Evolutionary conservation across 92 coral and sea anemone genomes (phyloP).

Genomic region (Isaurus tuberculatus): DNA sequence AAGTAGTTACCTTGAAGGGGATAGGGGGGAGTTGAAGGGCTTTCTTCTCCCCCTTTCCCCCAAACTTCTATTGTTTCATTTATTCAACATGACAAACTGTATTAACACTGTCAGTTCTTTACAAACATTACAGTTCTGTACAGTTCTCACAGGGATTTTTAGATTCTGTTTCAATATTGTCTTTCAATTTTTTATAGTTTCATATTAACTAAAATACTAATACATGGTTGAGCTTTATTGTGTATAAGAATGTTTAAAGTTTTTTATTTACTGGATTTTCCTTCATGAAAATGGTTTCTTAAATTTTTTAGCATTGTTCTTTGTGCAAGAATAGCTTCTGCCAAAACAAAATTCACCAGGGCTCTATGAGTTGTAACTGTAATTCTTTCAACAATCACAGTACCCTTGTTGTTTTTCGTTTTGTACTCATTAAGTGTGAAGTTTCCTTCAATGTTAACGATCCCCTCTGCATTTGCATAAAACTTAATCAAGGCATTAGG

Average conservation of each 20-base stretch:
- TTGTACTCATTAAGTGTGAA: slow-evolving; percentile 28
- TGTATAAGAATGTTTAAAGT: neutral
- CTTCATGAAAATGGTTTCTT: slow-evolving; percentile 6
- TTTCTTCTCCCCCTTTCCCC: no score
- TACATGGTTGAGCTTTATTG: no score
- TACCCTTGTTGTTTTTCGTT: neutral
- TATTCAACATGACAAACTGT: no score
- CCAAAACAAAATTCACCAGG: slow-evolving; percentile 23
- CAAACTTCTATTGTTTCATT: no score
- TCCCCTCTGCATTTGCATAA: slow-evolving; percentile 34
- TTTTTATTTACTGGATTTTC: neutral
- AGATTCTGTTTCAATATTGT: no score
- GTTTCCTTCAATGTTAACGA: slow-evolving; percentile 5
- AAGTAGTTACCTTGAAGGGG: no score
- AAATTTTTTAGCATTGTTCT: slow-evolving; percentile 28
- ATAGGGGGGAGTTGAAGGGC: no score
- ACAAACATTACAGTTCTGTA: no score
- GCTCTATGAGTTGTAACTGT: slow-evolving; percentile 37
- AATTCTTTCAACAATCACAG: slow-evolving; percentile 17
- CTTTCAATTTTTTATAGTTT: no score
- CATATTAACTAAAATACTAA: no score
- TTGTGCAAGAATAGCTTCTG: slow-evolving; percentile 33
- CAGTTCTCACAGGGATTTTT: no score
- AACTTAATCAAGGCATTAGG: neutral
- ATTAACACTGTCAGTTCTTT: no score